These are phyloP conservation scores for Tetraodon nigroviridis DNA, from an alignment of 2,113 vertebrate species.

Conservation along the genomic window DNA sequence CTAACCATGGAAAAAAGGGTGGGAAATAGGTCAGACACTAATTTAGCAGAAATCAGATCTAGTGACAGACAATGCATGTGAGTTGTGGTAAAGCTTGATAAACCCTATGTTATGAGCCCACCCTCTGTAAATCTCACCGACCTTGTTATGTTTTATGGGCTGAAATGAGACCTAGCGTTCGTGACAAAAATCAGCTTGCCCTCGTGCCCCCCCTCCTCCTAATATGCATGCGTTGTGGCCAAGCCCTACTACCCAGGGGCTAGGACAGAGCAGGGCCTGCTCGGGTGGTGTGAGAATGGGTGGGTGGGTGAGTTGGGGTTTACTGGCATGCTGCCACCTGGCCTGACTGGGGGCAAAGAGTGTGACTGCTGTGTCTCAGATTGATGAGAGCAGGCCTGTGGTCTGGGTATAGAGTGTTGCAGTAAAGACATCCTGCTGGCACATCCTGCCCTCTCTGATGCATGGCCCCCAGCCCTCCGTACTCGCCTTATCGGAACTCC, in stretches of 20 bases:
- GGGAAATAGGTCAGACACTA: slow-evolving; percentile 58
- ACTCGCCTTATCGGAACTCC: slow-evolving; percentile 77
- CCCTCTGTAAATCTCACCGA: slow-evolving; percentile 35
- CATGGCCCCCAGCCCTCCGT: slow-evolving; percentile 49
- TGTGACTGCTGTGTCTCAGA: slow-evolving; percentile 68
- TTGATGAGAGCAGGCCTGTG: slow-evolving; percentile 72
- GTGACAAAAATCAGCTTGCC: slow-evolving; percentile 54
- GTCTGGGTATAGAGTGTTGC: slow-evolving; percentile 65
- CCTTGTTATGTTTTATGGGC: slow-evolving; percentile 38
- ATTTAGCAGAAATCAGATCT: slow-evolving; percentile 57
- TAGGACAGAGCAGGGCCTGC: slow-evolving; percentile 63
- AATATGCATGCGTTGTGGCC: slow-evolving; percentile 49
- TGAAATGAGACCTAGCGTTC: slow-evolving; percentile 36
- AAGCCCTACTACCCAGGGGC: slow-evolving; percentile 60
- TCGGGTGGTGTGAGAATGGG: slow-evolving; percentile 30
- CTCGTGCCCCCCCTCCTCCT: slow-evolving; percentile 55
- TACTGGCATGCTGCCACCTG: slow-evolving; percentile 59
- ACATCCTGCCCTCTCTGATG: slow-evolving; percentile 70
- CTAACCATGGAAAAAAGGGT: not conserved
- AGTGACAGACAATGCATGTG: not conserved
- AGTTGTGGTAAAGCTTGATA: slow-evolving; percentile 40
- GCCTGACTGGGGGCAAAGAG: slow-evolving; percentile 66
- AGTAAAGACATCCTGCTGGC: slow-evolving; percentile 69
- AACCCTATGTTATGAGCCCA: slow-evolving; percentile 31
- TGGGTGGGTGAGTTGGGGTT: slow-evolving; percentile 8